Evolutionary conservation across 2,113 vertebrate species (phyloP).

Genomic region (Rhynchomys soricoides): DNA sequence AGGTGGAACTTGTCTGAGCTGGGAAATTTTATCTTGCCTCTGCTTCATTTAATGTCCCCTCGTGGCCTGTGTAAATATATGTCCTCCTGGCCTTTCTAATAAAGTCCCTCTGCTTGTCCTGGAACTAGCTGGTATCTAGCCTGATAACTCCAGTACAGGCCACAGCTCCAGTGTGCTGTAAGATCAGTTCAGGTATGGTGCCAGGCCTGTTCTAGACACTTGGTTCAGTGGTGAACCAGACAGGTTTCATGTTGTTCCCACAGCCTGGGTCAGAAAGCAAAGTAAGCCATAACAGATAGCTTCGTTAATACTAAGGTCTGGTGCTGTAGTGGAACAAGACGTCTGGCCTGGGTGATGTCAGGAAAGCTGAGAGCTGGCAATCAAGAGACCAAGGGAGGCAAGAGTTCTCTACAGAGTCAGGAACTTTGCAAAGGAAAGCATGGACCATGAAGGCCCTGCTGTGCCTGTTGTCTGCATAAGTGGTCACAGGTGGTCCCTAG

Average conservation of each 20-base stretch:
- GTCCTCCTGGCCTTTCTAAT: conserved; percentile 76
- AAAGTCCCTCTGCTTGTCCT: conserved; percentile 73
- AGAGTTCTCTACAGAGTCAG: not conserved
- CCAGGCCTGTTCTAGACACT: not conserved
- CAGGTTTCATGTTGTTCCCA: not conserved
- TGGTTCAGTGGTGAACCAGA: not conserved
- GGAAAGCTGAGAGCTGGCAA: not conserved
- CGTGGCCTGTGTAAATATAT: conserved; percentile 84
- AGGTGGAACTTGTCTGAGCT: conserved; percentile 94
- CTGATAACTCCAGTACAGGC: not conserved
- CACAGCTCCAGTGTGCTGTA: fast-evolving
- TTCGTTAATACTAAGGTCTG: not conserved
- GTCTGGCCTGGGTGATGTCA: not conserved
- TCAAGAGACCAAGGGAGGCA: not conserved
- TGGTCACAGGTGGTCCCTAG: not conserved
- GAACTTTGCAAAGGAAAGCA: not conserved
- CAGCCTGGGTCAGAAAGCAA: not conserved
- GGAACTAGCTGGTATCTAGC: not conserved
- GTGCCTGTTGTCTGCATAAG: not conserved
- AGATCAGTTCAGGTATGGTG: not conserved
- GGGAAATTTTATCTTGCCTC: not conserved
- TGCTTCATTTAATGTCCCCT: conserved; percentile 48
- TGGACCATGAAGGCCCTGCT: no score
- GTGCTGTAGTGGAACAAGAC: not conserved
- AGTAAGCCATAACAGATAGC: not conserved